Conservation (phyloP, 2,113 vertebrate genomes). For the Trematocara zebra region DNA sequence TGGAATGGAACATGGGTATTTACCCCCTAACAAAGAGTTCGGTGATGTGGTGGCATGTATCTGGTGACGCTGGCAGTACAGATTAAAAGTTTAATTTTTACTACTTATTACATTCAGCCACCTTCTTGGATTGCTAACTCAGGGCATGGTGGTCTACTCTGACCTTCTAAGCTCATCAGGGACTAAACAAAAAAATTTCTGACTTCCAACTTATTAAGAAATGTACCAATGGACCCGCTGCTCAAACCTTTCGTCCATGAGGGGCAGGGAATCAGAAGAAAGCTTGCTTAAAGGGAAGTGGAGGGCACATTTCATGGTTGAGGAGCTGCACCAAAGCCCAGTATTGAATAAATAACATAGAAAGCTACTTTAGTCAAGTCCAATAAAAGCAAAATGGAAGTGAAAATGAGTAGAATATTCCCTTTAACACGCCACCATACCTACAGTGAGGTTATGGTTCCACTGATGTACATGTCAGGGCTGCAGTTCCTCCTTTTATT, state of each 20-base stretch:
- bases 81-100: not conserved
- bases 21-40: accelerated
- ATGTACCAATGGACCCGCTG: not conserved
- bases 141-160: not conserved
- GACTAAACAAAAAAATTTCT: not conserved
- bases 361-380: not conserved
- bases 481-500: not conserved
- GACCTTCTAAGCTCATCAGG: not conserved
- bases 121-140: not conserved
- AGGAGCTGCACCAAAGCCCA: not conserved
- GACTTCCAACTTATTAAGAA: not conserved
- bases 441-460: not conserved
- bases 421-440: not conserved
- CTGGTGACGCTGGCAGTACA: not conserved
- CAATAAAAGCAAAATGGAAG: not conserved
- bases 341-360: not conserved
- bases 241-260: not conserved
- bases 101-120: not conserved
- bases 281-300: not conserved
- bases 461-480: not conserved
- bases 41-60: not conserved
- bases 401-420: not conserved
- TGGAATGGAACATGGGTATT: not conserved
- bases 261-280: not conserved
- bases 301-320: not conserved